These are phyloP conservation scores for Prosapia bicincta DNA, from an alignment of 2,888 invertebrate genomes.

Conservation along the genomic window DNA sequence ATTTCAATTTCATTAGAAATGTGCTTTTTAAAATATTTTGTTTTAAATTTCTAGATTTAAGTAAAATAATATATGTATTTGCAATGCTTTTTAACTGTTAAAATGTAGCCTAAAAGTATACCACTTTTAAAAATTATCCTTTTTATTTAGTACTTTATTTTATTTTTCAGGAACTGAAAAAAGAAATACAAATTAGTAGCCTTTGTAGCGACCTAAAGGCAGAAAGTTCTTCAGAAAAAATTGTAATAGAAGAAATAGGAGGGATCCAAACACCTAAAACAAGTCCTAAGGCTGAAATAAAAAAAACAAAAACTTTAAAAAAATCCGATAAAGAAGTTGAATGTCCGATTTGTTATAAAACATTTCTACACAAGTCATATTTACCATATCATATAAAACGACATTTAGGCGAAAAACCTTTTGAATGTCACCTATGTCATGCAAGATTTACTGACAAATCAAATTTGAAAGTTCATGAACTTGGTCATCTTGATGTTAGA, in stretches of 20 bases:
- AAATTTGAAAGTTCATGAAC: neutral
- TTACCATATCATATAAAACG: neutral
- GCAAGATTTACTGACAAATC: neutral
- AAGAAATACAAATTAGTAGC: neutral
- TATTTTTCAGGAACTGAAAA: neutral
- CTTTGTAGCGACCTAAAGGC: neutral
- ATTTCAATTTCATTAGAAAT: too few species aligned
- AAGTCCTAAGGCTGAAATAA: neutral
- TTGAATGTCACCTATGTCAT: neutral
- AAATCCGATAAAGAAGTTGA: neutral
- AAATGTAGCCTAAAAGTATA: too few species aligned
- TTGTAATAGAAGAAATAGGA: neutral
- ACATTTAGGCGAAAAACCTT: neutral
- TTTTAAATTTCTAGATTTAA: too few species aligned
- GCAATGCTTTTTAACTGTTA: too few species aligned
- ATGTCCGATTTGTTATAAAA: neutral
- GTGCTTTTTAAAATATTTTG: too few species aligned
- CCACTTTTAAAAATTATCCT: too few species aligned
- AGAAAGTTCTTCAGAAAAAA: neutral
- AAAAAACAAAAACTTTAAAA: neutral
- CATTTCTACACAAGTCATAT: neutral
- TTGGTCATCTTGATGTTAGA: neutral
- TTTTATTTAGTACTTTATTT: neutral
- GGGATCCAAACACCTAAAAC: neutral
- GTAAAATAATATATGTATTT: too few species aligned